A percentile compares a stretch with the other conserved stretches of the same genome.
These are phyloP conservation scores for Smutsia temminckii DNA, from an alignment of 2,797 vertebrate genomes.

Conservation along the genomic window DNA sequence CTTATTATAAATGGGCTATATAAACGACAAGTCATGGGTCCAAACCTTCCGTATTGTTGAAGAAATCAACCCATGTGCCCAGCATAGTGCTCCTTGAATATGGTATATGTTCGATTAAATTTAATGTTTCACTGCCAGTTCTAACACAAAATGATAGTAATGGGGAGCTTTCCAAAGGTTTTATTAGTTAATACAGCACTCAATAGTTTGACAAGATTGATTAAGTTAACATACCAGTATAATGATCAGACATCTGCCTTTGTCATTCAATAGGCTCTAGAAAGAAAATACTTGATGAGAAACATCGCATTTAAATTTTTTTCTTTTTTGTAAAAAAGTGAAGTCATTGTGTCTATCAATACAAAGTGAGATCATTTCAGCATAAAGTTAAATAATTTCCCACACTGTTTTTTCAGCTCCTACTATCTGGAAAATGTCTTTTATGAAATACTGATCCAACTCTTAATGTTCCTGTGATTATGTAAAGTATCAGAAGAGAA, in stretches of 20 bases:
- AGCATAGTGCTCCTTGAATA: not conserved
- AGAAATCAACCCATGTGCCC: not conserved
- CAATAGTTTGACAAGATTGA: not conserved
- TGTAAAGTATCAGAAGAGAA: not conserved
- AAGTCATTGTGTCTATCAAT: not conserved
- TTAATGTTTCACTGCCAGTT: not conserved
- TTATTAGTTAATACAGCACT: not conserved
- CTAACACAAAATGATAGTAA: not conserved
- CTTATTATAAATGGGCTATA: not conserved
- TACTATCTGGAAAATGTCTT: not conserved
- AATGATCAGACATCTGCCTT: not conserved
- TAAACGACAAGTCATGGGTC: not conserved
- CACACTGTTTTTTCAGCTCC: not conserved
- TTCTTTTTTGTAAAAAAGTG: not conserved
- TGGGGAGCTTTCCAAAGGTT: not conserved
- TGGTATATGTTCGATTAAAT: not conserved
- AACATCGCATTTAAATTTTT: not conserved
- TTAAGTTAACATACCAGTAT: not conserved
- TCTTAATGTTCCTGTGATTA: not conserved
- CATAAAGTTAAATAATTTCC: not conserved
- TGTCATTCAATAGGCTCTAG: not conserved
- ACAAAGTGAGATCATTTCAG: not conserved
- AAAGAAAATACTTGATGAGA: not conserved
- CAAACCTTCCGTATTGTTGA: not conserved
- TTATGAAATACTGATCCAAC: not conserved